phyloP scores from a whole-genome alignment of 2,888 invertebrate genomes.

The Erebia epiphron region DNA sequence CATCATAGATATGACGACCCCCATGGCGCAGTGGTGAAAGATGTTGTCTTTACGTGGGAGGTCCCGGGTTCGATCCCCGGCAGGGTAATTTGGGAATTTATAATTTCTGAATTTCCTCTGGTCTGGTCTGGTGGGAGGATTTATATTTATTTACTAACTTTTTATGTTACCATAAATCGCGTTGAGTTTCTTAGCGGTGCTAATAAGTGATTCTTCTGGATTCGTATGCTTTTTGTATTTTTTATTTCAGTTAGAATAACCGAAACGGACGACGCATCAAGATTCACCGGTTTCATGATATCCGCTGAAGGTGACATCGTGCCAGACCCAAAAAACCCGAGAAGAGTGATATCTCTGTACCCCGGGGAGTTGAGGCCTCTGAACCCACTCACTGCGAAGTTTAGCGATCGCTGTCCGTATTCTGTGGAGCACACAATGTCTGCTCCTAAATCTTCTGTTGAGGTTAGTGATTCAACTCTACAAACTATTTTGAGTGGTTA shows the following conservation, averaged over 20 bases:
- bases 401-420: constrained; percentile 67
- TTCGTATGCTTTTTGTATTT: not conserved
- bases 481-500: not conserved
- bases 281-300: constrained; percentile 70
- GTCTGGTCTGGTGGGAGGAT: no score
- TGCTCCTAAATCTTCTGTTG: constrained; percentile 59
- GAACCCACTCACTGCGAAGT: constrained; percentile 55
- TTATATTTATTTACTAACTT: no score
- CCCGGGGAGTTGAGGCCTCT: constrained; percentile 67
- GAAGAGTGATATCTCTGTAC: constrained; percentile 54
- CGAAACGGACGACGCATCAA: constrained; percentile 62
- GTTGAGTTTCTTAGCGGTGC: no score
- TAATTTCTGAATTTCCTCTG: no score
- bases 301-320: constrained; percentile 69
- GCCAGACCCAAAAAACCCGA: constrained; percentile 63
- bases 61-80: no score
- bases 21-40: no score
- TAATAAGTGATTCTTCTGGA: no score
- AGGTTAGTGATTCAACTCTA: constrained; percentile 52
- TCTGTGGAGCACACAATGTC: constrained; percentile 67
- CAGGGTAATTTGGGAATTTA: no score
- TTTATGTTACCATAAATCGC: no score
- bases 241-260: constrained; percentile 59
- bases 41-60: no score
- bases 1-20: no score